Base-by-base conservation (phyloP, 2,888 invertebrate genomes). In the Spisula subtruncata region DNA sequence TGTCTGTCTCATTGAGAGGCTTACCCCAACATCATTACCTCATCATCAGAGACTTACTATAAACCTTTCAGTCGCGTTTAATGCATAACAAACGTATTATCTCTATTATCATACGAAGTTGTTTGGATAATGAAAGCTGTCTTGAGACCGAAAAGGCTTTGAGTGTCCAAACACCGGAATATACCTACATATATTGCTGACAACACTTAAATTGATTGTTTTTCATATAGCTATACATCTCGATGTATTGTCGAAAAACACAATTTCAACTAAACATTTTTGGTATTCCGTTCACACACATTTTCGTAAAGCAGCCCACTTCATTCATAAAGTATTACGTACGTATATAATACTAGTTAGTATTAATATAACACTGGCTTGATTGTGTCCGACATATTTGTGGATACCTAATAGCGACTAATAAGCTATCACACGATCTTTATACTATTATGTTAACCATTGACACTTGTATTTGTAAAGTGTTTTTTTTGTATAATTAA, bases 81-180 rank as follows among this genome's bases (percentile, higher is more conserved):
- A 32, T 75, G 32, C 75, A 75, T 75, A 75, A 75, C 75, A 75
- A 75, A 75, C 18, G 75, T 35, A 75, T 75, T 35, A 75, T 75
- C 75, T 35, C 35, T 35, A 75, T 75, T 35, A 75, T 75, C 75
- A 35, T 16, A 32, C 32, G 35, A 20, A n/a, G 25, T 75, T 75
- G 75, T 75, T 75, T 75, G 14, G 32, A 32, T 35, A 32, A 32
- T 16, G 35, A 35, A 35, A 75, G 75, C 32, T 75, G 12, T 75
- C 75, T 32, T 75, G 35, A 16, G 75, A 75, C 75, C 75, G 5
- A 32, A 32, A 75, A 75, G 35, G 60, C 60, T 35, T 75, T 75
- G 75, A 25, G 25, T 14, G 35, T 1, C 8, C 18, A 75, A 32
- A 75, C 32, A 75, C 75, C 32, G 75, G 75, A 75, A 75, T 1